A percentile compares a stretch with the other conserved stretches of the same genome.
Conservation (phyloP, 1,140 invertebrate genomes). For the Leptinotarsa lineolata region DNA sequence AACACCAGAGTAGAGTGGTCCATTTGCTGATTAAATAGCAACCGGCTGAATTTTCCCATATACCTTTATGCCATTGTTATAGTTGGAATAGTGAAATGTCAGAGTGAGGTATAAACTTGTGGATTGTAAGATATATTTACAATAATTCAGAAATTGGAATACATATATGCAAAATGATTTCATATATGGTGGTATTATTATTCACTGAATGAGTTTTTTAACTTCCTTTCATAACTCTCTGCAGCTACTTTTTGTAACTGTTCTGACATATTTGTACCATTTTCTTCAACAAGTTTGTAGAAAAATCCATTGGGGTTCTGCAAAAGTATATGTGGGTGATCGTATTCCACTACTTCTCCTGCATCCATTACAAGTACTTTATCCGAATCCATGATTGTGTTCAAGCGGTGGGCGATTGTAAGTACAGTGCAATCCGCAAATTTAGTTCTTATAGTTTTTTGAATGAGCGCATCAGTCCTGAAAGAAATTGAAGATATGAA, state of each 20-base stretch:
- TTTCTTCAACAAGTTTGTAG: constrained; percentile 63
- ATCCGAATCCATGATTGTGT: constrained; percentile 79
- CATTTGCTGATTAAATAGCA: too few relatives aligned
- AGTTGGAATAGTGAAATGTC: too few relatives aligned
- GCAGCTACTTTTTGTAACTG: constrained; percentile 55
- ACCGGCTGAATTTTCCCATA: too few relatives aligned
- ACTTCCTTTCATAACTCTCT: constrained; percentile 39
- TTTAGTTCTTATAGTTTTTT: constrained; percentile 71
- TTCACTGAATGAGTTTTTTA: not conserved
- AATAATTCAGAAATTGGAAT: too few relatives aligned
- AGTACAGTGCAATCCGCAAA: constrained; percentile 77
- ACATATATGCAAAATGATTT: too few relatives aligned
- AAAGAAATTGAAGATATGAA: constrained; percentile 31
- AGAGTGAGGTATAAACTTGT: too few relatives aligned
- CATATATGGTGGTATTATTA: too few relatives aligned
- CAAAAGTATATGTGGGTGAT: constrained; percentile 67
- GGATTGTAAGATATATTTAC: too few relatives aligned
- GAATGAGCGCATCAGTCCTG: constrained; percentile 70
- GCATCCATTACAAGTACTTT: constrained; percentile 73
- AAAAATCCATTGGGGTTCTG: constrained; percentile 65
- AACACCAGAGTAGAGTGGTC: too few relatives aligned
- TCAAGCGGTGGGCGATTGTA: constrained; percentile 82
- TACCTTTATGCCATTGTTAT: too few relatives aligned
- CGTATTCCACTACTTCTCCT: constrained; percentile 69
- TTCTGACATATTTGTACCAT: constrained; percentile 54